phyloP scores from a whole-genome alignment of 2,113 vertebrate species.

The Crotalus viridis region DNA sequence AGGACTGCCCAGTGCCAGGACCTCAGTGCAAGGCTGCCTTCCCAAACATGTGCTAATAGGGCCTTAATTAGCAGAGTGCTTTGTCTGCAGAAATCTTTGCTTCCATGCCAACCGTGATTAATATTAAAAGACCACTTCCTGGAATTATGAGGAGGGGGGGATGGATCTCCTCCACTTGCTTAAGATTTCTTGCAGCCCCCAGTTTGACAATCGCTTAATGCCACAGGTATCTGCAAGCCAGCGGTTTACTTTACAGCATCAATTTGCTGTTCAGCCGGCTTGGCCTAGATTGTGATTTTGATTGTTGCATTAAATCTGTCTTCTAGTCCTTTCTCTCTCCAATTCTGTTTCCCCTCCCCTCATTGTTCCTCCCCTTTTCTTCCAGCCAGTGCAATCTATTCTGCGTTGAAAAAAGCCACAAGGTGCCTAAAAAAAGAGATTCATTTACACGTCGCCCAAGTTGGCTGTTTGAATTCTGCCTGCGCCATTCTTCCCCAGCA shows the following conservation, averaged over 20 bases:
- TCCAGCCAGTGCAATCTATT: neutral
- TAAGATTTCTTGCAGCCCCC: constrained; percentile 31
- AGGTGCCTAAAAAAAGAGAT: no score
- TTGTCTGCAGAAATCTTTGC: neutral
- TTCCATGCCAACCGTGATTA: accelerated
- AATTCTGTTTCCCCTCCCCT: neutral
- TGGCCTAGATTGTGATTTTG: neutral
- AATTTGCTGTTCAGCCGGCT: constrained; percentile 43
- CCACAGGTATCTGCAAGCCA: constrained; percentile 50
- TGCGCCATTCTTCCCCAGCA: neutral
- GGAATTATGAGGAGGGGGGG: neutral
- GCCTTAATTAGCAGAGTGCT: neutral
- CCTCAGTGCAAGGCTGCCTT: neutral
- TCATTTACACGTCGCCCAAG: neutral
- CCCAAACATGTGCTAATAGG: neutral
- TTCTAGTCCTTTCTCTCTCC: neutral
- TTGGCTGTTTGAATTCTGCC: neutral
- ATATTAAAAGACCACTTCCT: neutral
- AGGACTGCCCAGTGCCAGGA: neutral
- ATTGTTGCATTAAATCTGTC: neutral
- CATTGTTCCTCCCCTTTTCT: neutral
- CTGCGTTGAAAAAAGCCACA: neutral
- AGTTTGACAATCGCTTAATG: neutral
- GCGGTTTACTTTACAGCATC: constrained; percentile 49
- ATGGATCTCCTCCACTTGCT: neutral